Evolutionary conservation across 2,888 invertebrate genomes (phyloP), one percentile per base, ranked within the genome.

Genomic region (Hyposoter dolosus): DNA sequence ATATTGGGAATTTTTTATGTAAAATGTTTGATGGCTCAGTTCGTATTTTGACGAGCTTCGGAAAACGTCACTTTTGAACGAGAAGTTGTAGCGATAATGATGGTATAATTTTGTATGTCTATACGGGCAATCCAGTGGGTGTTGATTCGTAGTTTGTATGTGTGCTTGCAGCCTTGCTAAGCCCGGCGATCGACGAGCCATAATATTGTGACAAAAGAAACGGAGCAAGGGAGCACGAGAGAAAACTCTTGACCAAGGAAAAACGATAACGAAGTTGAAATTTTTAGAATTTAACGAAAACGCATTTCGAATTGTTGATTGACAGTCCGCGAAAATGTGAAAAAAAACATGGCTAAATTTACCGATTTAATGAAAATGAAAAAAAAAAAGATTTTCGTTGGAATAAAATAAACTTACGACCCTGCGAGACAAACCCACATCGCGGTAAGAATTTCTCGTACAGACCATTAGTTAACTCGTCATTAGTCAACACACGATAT

Each of bases 71-170:
- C 47, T 47, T 47, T 45, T 45, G 17, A 45, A 17, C 17, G 47
- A 50, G 6, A 32, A 71, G 32, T 45, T 2, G 68, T 45, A 69
- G 69, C 89, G 90, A 91, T 90, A 90, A 91, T 87, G 88, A 88
- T 84, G 88, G 89, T 88, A 89, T 90, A 90, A 91, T 90, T 90
- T 89, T 86, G 84, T 79, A 19, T 77, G 77, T 83, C 81, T 87
- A 90, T 90, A 90, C 90, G 90, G 91, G 89, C 88, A 43, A 90
- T 40, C 40, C 91, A 90, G 89, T 82, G 56, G 71, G 65, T 63
- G 75, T 40, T 56, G 40, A 40, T 77, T 65, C 71, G 65, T 82
- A 19, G 40, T 63, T 50, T 28, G 19, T 74, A 19, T n/a, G 50
- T 50, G 28, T 72, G 32, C 28, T 19, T 19, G 53, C 88, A 89